Percentiles rank a stretch among this genome's conserved stretches.
Evolutionary conservation across 2,113 vertebrate species (phyloP).

Genomic region (Megaptera novaeangliae): DNA sequence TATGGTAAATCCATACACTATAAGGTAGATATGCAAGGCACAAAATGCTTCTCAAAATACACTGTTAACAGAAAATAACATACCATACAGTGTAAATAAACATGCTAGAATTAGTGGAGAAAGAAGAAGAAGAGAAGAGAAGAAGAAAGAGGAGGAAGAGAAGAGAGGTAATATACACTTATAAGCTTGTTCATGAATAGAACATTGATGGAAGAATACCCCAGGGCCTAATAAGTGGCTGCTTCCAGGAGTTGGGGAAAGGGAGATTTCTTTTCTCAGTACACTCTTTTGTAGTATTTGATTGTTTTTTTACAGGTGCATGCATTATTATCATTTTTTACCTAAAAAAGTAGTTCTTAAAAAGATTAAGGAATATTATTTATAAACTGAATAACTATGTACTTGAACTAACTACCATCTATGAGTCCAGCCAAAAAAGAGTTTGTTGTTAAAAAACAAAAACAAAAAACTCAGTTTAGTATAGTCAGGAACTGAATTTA

Average conservation of each 20-base stretch:
- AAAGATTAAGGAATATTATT: neutral
- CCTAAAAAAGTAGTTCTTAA: neutral
- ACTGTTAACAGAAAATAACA: neutral
- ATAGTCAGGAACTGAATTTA: neutral
- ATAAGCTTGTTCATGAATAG: neutral
- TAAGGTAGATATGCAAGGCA: neutral
- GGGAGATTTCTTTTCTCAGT: neutral
- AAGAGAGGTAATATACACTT: neutral
- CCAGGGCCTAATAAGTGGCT: neutral
- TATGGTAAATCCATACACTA: neutral
- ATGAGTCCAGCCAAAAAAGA: neutral
- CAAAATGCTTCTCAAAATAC: neutral
- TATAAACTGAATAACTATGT: neutral
- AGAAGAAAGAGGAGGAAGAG: neutral
- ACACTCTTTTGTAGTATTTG: neutral
- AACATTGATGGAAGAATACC: neutral
- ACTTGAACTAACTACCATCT: neutral
- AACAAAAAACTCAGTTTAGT: neutral
- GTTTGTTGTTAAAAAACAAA: neutral
- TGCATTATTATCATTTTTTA: neutral
- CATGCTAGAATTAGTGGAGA: neutral
- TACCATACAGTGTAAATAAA: neutral
- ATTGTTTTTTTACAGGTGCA: neutral
- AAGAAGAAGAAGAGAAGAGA: neutral
- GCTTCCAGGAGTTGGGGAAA: neutral